Percentiles rank a stretch among this genome's conserved stretches.
These are phyloP conservation scores for Daktulosphaira vitifoliae DNA, from an alignment of 1,140 invertebrate species.

Conservation along the genomic window DNA sequence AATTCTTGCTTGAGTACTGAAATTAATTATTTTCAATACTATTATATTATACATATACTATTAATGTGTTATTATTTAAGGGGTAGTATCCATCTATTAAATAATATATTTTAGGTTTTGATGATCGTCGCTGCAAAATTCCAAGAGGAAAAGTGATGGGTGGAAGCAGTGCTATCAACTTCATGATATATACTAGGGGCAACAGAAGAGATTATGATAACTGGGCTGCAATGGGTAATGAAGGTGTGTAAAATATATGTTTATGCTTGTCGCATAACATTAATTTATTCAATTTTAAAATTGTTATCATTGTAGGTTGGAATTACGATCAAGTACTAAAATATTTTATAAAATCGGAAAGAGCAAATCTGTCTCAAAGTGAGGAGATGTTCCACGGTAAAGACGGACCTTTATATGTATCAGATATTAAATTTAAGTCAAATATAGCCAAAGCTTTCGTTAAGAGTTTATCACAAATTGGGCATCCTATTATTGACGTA, in stretches of 20 bases:
- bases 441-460: slow-evolving; percentile 48
- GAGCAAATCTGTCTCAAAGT: slow-evolving; percentile 28
- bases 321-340: slow-evolving; percentile 49
- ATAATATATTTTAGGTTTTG: too few species aligned
- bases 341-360: slow-evolving; percentile 48
- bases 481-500: slow-evolving; percentile 48
- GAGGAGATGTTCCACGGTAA: slow-evolving; percentile 42
- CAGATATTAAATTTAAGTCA: slow-evolving; percentile 54
- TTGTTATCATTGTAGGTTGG: slow-evolving; percentile 47
- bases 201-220: slow-evolving; percentile 51
- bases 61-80: too few species aligned
- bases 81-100: too few species aligned
- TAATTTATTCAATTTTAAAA: slow-evolving; percentile 64
- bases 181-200: slow-evolving; percentile 55
- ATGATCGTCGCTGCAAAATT: slow-evolving; percentile 42
- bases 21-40: too few species aligned
- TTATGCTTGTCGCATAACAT: too few species aligned
- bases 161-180: slow-evolving; percentile 53
- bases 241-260: too few species aligned
- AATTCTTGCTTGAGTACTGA: slow-evolving; percentile 51
- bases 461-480: slow-evolving; percentile 49
- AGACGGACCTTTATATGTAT: slow-evolving; percentile 59
- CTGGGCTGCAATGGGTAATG: slow-evolving; percentile 45
- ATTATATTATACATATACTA: too few species aligned
- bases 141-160: slow-evolving; percentile 52